phyloP scores from a whole-genome alignment of 1,140 invertebrate species.

The Drosophila nebulosa region DNA sequence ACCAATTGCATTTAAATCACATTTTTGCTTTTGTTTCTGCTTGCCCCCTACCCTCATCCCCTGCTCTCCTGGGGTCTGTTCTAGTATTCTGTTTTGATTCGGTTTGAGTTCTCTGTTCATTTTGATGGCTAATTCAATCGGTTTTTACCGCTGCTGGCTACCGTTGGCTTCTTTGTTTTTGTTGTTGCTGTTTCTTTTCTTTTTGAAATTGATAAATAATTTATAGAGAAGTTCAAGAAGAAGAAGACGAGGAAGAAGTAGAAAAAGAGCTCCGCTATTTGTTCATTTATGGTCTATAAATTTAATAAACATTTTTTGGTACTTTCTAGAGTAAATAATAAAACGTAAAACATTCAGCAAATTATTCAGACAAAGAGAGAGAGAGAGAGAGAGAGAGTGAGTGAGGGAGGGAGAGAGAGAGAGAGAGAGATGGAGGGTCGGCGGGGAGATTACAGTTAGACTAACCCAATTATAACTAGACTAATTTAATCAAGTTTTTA shows the following conservation, averaged over 20 bases:
- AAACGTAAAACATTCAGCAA: constrained; percentile 18
- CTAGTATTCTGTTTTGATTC: constrained; percentile 24
- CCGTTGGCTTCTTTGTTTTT: constrained; percentile 11
- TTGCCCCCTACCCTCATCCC: neutral
- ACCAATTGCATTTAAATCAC: constrained; percentile 78
- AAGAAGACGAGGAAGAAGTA: neutral
- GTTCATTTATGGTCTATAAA: constrained; percentile 70
- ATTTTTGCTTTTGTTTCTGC: constrained; percentile 53
- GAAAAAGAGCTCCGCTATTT: constrained; percentile 23
- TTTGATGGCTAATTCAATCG: constrained; percentile 69
- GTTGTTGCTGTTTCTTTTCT: too few species aligned
- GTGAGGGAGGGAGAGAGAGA: neutral
- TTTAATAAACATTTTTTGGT: constrained; percentile 44
- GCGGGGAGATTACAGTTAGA: neutral
- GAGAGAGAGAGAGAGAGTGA: neutral
- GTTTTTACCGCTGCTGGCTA: constrained; percentile 5
- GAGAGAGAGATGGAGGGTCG: neutral
- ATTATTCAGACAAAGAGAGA: constrained; percentile 4
- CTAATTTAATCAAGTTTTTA: too few species aligned
- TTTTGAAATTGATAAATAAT: constrained; percentile 70
- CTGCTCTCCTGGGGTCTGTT: constrained; percentile 1
- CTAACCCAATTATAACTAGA: too few species aligned
- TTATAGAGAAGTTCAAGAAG: constrained; percentile 48
- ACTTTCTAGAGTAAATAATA: constrained; percentile 41
- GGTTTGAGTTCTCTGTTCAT: constrained; percentile 4